Evolutionary conservation across 2,888 invertebrate species (phyloP), one percentile per base, ranked within the genome.

Genomic region (Parascotia fuliginaria): DNA sequence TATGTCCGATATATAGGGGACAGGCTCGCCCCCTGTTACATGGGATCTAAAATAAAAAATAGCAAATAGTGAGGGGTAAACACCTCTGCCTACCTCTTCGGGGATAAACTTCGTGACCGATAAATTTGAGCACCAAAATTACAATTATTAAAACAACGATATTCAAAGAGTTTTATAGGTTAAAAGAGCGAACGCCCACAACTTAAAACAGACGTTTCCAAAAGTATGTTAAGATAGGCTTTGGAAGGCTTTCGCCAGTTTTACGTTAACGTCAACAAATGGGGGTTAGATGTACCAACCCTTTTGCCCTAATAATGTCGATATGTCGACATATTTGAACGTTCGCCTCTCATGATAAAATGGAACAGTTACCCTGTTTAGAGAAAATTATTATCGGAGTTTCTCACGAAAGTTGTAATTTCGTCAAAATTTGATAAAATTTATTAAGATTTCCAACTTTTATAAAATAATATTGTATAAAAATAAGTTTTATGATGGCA

Each of bases 241-340:
- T 22, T 7, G 13, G 13, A n/a, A 39, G 27, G 42, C 19, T 31
- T 46, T 46, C 44, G 32, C 38, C 27, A 34, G 53, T 47, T 46
- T 49, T 56, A 62, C 44, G 47, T 65, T 68, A 52, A 52, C 61
- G 57, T 55, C 62, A 69, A 66, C 67, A 65, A 70, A 74, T 69
- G 60, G 51, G 63, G 63, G 65, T 50, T 34, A 52, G 39, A 54
- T 61, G 43, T 59, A 27, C 39, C 40, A 56, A 71, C 75, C 75
- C 65, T 70, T 69, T 70, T 56, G 55, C 67, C 70, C 52, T 60
- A 67, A 72, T 75, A 73, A 73, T 66, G 67, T 70, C 72, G 68
- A 66, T 75, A 70, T 64, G 62, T 69, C 70, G 65, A 69, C 72
- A 70, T 75, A 75, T 79, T 75, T 64, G 71, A 66, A 53, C 61